phyloP scores from a whole-genome alignment of 2,113 vertebrate genomes.

The Onychostruthus taczanowskii region DNA sequence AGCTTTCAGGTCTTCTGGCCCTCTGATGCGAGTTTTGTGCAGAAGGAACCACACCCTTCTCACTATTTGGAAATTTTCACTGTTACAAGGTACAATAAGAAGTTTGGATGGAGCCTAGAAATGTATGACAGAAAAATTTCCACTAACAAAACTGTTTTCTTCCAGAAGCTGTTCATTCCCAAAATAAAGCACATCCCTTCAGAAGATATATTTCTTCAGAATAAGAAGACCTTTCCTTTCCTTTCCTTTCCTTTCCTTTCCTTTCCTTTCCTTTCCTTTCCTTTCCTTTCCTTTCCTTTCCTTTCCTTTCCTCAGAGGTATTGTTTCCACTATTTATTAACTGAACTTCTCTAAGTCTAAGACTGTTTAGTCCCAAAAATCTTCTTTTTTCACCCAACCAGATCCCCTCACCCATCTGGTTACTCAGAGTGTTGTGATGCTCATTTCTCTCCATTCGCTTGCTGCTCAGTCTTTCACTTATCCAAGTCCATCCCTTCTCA shows the following conservation, averaged over 20 bases:
- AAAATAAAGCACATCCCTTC: not conserved
- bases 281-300: not conserved
- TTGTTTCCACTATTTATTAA: not conserved
- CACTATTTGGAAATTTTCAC: not conserved
- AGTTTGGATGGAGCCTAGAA: not conserved
- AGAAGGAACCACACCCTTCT: not conserved
- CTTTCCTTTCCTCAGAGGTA: fast-evolving
- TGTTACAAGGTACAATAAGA: not conserved
- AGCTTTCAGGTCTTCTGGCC: not conserved
- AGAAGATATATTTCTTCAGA: not conserved
- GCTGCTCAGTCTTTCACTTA: not conserved
- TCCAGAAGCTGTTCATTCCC: not conserved
- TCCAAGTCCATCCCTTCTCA: not conserved
- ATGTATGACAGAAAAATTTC: not conserved
- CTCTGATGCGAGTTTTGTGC: not conserved
- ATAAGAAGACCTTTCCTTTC: not conserved
- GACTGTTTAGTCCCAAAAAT: not conserved
- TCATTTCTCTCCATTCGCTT: not conserved
- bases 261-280: too few relatives aligned
- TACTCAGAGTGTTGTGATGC: fast-evolving
- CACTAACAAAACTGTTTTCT: not conserved
- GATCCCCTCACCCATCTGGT: not conserved
- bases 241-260: not conserved
- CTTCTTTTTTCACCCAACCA: not conserved
- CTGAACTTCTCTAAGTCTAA: not conserved